These are phyloP conservation scores for Salvelinus fontinalis DNA, from an alignment of 2,113 vertebrate genomes.

Conservation along the genomic window DNA sequence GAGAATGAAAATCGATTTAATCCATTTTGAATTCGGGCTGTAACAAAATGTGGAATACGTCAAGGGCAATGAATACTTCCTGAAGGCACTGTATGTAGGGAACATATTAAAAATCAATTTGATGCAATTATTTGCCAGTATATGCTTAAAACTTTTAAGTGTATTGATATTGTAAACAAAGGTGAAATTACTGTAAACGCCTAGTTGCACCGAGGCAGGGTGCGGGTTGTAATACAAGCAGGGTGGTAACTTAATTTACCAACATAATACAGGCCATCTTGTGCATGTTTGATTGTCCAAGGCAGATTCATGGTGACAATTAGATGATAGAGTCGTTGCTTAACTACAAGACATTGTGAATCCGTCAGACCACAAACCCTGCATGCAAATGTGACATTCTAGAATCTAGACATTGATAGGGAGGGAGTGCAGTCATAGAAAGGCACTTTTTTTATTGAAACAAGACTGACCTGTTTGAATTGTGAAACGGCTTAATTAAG, in stretches of 20 bases:
- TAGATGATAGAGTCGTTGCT: conserved; percentile 37
- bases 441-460: conserved; percentile 22
- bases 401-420: conserved; percentile 13
- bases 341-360: conserved; percentile 40
- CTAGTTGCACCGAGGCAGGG: not conserved
- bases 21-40: too few species aligned
- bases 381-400: conserved; percentile 46
- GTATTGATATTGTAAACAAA: not conserved
- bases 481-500: not conserved
- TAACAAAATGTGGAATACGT: too few species aligned
- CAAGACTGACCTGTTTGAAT: conserved; percentile 5
- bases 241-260: conserved; percentile 23
- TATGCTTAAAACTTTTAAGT: too few species aligned
- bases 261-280: conserved; percentile 16
- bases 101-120: too few species aligned
- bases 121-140: too few species aligned
- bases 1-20: too few species aligned
- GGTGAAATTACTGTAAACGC: not conserved
- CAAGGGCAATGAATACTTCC: too few species aligned
- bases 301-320: conserved; percentile 34
- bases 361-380: conserved; percentile 26
- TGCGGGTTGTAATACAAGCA: not conserved
- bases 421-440: conserved; percentile 13
- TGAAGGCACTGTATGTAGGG: too few species aligned
- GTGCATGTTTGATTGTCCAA: conserved; percentile 33